phyloP scores from a whole-genome alignment of 2,888 invertebrate genomes.

The Hesperia comma region DNA sequence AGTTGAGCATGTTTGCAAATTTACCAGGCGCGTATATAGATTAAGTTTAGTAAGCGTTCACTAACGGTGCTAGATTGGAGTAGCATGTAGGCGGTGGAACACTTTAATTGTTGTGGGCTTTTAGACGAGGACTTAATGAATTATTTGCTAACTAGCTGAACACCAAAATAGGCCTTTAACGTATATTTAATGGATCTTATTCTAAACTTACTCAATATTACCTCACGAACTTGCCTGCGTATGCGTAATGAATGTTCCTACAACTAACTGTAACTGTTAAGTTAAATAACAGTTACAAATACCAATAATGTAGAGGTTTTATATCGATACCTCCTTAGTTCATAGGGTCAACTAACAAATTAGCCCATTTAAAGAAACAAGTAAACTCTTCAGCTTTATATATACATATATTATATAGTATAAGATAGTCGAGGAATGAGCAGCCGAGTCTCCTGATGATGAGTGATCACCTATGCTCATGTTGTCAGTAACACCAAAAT shows the following conservation, averaged over 20 bases:
- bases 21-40: constrained; percentile 8
- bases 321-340: no score
- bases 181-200: constrained; percentile 16
- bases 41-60: constrained; percentile 7
- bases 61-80: constrained; percentile 19
- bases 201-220: constrained; percentile 7
- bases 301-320: no score
- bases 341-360: no score
- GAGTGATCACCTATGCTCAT: no score
- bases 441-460: no score
- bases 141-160: constrained; percentile 21
- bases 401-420: no score
- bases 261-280: no score
- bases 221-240: background rate
- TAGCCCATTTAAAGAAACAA: no score
- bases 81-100: constrained; percentile 12
- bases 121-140: constrained; percentile 26
- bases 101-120: constrained; percentile 30
- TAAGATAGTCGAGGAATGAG: no score
- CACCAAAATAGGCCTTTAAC: constrained; percentile 10
- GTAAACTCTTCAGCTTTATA: no score
- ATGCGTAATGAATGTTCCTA: background rate
- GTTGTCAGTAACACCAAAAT: no score
- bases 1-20: constrained; percentile 19
- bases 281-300: no score